Conservation (phyloP, 2,797 vertebrate species). For the Falco biarmicus region DNA sequence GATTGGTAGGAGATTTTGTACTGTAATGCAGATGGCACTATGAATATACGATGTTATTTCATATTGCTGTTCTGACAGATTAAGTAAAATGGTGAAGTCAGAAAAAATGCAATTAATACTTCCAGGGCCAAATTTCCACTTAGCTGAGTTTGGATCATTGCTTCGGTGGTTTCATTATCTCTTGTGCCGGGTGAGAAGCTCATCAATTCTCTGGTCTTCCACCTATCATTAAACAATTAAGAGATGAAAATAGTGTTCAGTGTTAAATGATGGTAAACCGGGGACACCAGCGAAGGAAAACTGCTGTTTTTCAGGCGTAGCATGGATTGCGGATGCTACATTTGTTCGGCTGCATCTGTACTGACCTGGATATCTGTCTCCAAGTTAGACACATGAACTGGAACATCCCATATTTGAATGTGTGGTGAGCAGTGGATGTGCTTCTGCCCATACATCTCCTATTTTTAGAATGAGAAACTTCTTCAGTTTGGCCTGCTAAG, state of each 20-base stretch:
- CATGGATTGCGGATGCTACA: not conserved
- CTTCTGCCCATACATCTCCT: accelerated
- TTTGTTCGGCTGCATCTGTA: not conserved
- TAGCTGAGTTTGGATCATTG: not conserved
- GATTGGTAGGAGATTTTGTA: conserved; percentile 31
- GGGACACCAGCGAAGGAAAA: not conserved
- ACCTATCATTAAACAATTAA: not conserved
- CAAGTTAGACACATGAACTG: not conserved
- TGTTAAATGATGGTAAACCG: not conserved
- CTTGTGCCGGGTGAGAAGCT: not conserved
- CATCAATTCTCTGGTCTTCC: not conserved
- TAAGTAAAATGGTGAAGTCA: not conserved
- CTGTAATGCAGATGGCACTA: conserved; percentile 39
- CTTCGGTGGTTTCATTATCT: not conserved
- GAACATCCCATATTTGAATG: accelerated
- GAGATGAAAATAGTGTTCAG: not conserved
- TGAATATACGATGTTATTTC: not conserved
- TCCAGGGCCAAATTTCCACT: not conserved
- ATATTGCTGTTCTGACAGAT: conserved; percentile 22
- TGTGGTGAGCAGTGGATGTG: accelerated
- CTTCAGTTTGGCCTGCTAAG: not conserved
- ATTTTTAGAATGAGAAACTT: not conserved
- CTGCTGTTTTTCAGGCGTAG: accelerated
- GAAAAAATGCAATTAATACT: not conserved
- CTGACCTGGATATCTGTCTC: not conserved